A percentile compares a stretch with the other conserved stretches of the same genome.
Conservation (phyloP, 1,140 invertebrate genomes). For the Hermatobates lingyangjiaoensis region DNA sequence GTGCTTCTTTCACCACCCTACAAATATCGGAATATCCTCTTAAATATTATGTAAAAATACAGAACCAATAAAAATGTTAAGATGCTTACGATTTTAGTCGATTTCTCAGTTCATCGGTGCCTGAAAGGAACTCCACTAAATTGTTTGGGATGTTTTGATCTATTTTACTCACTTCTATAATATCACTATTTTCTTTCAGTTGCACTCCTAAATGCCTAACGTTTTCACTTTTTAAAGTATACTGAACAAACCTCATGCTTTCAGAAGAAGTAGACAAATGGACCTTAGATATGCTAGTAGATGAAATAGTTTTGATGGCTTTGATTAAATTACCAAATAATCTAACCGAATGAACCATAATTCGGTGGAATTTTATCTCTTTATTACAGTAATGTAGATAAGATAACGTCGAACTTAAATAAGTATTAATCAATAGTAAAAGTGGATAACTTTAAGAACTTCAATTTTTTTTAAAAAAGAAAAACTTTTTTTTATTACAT, state of each 20-base stretch:
- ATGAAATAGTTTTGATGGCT: not conserved
- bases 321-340: not conserved
- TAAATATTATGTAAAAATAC: not conserved
- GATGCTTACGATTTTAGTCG: slow-evolving; percentile 28
- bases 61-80: not conserved
- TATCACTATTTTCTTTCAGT: slow-evolving; percentile 23
- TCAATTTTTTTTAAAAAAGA: no score
- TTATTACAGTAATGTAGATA: no score
- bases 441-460: no score
- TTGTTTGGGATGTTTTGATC: slow-evolving; percentile 35
- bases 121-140: slow-evolving; percentile 32
- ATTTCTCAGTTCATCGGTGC: slow-evolving; percentile 25
- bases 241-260: slow-evolving; percentile 10
- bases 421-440: no score
- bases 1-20: slow-evolving; percentile 34
- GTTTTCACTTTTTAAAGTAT: slow-evolving; percentile 4
- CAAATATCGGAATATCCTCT: not conserved
- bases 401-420: no score
- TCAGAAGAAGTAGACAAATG: no score
- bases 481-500: no score
- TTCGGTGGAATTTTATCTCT: no score
- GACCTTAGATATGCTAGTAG: not conserved
- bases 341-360: no score
- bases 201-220: slow-evolving; percentile 6
- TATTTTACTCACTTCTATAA: slow-evolving; percentile 34